Evolutionary conservation across 2,888 invertebrate genomes (phyloP), one percentile per base, ranked within the genome.

Genomic region (Cheilosia scutellata): DNA sequence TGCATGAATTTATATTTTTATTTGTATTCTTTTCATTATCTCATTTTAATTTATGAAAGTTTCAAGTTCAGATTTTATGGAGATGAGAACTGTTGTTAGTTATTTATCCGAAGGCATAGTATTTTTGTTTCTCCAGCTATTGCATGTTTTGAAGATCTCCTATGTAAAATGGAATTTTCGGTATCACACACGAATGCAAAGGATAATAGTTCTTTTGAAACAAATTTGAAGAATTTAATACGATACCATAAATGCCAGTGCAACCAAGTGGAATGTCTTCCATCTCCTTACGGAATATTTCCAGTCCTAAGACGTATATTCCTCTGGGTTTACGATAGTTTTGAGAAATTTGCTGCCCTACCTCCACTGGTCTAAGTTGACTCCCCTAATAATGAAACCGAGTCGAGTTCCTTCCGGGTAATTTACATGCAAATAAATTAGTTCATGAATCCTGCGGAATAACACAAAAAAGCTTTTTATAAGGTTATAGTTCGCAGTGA

Each of bases 381-480:
- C 31, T 63, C 16, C 37, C 44, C 55, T 40, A 60, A 74, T 53
- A 74, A 66, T 57, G 62, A 55, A 78, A 63, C 44, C 47, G 49
- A 68, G 27, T 78, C 33, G 20, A 63, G 55, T 63, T 74, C 62
- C 68, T 66, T 84, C 60, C 75, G 75, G 62, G 70, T 51, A 58
- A 80, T 80, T 65, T 84, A 65, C 65, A 80, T 70, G 55, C 76
- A 80, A 80, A 84, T 84, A 80, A 75, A 80, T 76, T 71, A 80
- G 55, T 66, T 49, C 71, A 60, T 65, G 27, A 75, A 65, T 76
- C 71, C 42, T 55, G 47, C 29, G 6, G 47, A 55, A 40, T 37
- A 80, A 86, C 80, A 86, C 33, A 58, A 57, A 76, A 86, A 86
- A 86, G 84, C 76, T 80, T 66, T 83, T 75, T 70, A 47, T 49